These are phyloP conservation scores for Antechinus flavipes DNA, from an alignment of 2,113 vertebrate species.

Conservation along the genomic window DNA sequence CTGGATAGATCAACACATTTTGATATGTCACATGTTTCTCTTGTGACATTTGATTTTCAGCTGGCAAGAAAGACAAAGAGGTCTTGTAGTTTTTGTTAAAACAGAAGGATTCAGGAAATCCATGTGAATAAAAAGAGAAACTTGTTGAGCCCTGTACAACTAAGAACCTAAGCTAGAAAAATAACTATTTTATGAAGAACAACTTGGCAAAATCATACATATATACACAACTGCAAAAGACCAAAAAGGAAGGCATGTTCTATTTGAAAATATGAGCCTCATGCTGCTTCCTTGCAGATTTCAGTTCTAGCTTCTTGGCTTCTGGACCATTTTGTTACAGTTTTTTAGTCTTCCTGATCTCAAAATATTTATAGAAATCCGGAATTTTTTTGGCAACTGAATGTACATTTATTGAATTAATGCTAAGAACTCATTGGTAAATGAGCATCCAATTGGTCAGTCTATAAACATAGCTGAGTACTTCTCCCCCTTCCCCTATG, in stretches of 20 bases:
- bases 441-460: not conserved
- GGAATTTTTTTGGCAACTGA: not conserved
- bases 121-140: conserved; percentile 1
- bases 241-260: conserved; percentile 5
- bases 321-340: conserved; percentile 11
- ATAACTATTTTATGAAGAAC: not conserved
- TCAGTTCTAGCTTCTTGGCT: conserved; percentile 34
- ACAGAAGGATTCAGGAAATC: conserved; percentile 55
- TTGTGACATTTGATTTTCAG: conserved; percentile 63
- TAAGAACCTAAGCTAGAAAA: conserved; percentile 17
- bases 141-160: not conserved
- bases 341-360: conserved; percentile 41
- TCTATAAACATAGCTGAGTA: not conserved
- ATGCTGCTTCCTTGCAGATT: conserved; percentile 16
- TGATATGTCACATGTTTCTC: conserved; percentile 32
- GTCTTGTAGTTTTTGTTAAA: conserved; percentile 55
- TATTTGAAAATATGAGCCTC: not conserved
- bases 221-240: not conserved
- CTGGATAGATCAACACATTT: not conserved
- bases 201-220: conserved; percentile 34
- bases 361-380: conserved; percentile 51
- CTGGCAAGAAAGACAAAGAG: conserved; percentile 66
- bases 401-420: not conserved
- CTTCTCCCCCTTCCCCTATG: not conserved
- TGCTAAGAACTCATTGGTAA: not conserved